Base-by-base conservation (phyloP, 2,797 vertebrate genomes). In the Hoplostethus mediterraneus region DNA sequence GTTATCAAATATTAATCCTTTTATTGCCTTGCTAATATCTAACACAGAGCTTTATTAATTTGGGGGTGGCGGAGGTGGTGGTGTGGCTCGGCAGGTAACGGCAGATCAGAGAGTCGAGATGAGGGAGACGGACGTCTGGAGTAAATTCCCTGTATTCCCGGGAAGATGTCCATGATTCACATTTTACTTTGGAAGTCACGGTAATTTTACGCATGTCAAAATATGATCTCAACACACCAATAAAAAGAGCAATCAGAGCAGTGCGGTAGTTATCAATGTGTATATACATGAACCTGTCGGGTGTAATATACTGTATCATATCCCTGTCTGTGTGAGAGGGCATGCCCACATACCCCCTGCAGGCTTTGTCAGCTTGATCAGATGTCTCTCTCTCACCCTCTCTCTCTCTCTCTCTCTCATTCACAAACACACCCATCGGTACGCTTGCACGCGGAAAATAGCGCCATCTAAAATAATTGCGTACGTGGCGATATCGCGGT, bases 1-100 rank as follows among this genome's bases (percentile, higher is more conserved):
- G 86, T 83, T 85, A 94, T 95, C 87, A 94, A 94, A 94, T 94
- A 95, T 94, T 93, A 84, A 94, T 93, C 83, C 81, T 87, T 92
- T 93, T 93, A 95, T 94, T 94, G 93, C 90, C 77, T 89, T 80
- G 87, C 89, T 94, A 94, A 95, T 94, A 93, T 94, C 88, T 67
- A 86, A 92, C 84, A 89, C 85, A 71, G 80, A 68, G 86, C 83
- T 91, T 92, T 92, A 93, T 93, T 94, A 82, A 94, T 94, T 92
- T 86, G 21, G 79, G 87, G 87, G 68, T 56, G 84, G 83, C 67
- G 81, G 76, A 87, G 21, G 21, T 21, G 78, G 86, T 75, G 75
- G 77, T 49, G 76, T 53, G 59, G 79, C 74, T 62, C n/a, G 64
- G 82, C 54, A 56, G 79, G 71, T 87, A 87, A 90, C 71, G 78